Conservation (phyloP, 1,140 invertebrate species). For the Zaprionus davidi region DNA sequence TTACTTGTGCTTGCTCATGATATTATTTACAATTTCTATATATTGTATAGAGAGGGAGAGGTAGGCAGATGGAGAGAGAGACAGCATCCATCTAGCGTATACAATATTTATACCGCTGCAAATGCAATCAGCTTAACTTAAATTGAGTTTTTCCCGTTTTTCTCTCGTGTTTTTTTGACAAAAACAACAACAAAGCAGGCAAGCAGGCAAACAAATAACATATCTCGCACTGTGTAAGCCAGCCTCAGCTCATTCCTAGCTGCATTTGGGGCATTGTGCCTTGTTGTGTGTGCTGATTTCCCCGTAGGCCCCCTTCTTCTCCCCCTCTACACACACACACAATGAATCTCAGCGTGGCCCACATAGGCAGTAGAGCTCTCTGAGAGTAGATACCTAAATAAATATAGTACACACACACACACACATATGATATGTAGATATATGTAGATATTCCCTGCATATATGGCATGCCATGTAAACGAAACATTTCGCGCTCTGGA, state of each 20-base stretch:
- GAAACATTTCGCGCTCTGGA: constrained; percentile 3
- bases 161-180: constrained; percentile 10
- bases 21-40: constrained; percentile 3
- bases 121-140: constrained; percentile 51
- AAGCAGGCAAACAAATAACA: not conserved
- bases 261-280: constrained; percentile 37
- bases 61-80: not conserved
- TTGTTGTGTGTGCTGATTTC: constrained; percentile 46
- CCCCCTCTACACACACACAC: constrained; percentile 5
- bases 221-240: constrained; percentile 15
- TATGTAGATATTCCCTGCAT: not conserved
- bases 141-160: constrained; percentile 22
- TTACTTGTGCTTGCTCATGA: constrained; percentile 4
- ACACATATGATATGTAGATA: not conserved
- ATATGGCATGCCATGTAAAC: constrained; percentile 1
- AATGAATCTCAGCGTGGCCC: constrained; percentile 18
- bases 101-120: constrained; percentile 44
- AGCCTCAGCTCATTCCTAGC: constrained; percentile 2
- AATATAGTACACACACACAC: not conserved
- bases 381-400: not conserved
- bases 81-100: constrained; percentile 28
- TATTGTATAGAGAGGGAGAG: not conserved
- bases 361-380: not conserved
- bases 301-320: constrained; percentile 26
- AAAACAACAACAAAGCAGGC: constrained; percentile 9